Percentiles rank a stretch among this genome's conserved stretches.
phyloP scores from a whole-genome alignment of 2,113 vertebrate species.

The Athene cunicularia region DNA sequence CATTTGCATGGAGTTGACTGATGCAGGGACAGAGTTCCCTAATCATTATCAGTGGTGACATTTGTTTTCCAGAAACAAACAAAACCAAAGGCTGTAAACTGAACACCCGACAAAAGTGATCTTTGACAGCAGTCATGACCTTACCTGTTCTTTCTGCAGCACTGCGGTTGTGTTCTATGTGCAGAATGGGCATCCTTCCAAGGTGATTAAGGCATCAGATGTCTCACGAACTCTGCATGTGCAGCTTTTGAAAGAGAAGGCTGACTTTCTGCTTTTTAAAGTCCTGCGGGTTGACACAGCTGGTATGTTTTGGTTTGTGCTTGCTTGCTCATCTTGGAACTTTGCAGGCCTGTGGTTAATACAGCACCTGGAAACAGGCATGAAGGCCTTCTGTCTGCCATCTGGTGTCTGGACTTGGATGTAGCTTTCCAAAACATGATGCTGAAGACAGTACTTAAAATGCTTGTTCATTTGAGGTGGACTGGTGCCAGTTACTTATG shows the following conservation, averaged over 20 bases:
- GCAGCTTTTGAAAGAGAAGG: slow-evolving; percentile 84
- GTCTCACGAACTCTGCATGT: slow-evolving; percentile 77
- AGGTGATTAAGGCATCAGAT: slow-evolving; percentile 74
- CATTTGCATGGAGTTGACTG: not conserved
- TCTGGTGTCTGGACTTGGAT: not conserved
- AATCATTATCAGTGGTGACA: not conserved
- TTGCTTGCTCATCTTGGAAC: not conserved
- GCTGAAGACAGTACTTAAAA: not conserved
- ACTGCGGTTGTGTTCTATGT: slow-evolving; percentile 85
- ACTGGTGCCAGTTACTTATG: not conserved
- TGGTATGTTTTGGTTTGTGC: slow-evolving; percentile 67
- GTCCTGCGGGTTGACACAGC: slow-evolving; percentile 88
- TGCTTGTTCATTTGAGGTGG: not conserved
- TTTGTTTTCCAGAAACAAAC: not conserved
- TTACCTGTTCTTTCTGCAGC: slow-evolving; percentile 69
- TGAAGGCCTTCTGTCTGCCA: not conserved
- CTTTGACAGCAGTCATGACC: not conserved
- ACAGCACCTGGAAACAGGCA: not conserved
- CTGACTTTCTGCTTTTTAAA: slow-evolving; percentile 86
- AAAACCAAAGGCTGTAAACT: not conserved
- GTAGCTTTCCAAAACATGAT: not conserved
- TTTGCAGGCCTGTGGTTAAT: not conserved
- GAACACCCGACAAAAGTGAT: not conserved
- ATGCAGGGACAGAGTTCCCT: not conserved
- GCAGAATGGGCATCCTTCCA: slow-evolving; percentile 70